Conservation (phyloP, 2,888 invertebrate genomes). For the Folsomia candida region DNA sequence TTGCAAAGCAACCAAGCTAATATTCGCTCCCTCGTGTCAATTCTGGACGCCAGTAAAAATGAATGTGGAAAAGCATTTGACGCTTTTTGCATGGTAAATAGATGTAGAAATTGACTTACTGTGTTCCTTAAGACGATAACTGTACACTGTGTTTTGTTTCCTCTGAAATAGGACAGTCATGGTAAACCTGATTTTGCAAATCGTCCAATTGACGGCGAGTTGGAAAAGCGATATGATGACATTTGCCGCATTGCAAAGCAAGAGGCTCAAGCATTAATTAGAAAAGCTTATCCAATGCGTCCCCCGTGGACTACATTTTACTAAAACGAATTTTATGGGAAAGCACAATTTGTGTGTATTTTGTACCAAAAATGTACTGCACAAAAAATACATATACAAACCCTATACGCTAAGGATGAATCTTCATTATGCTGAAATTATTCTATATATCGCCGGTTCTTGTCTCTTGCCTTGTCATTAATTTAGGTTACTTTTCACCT, state of each 20-base stretch:
- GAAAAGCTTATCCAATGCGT: conserved; percentile 27
- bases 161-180: not conserved
- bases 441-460: too few relatives aligned
- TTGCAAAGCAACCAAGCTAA: not conserved
- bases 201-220: not conserved
- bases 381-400: too few relatives aligned
- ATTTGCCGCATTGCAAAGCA: conserved; percentile 37
- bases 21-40: not conserved
- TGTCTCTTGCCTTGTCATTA: too few relatives aligned
- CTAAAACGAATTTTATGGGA: too few relatives aligned
- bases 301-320: conserved; percentile 34
- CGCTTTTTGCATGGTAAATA: not conserved
- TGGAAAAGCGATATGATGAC: conserved; percentile 35
- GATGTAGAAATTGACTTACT: not conserved
- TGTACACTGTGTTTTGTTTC: not conserved
- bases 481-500: too few relatives aligned
- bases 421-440: too few relatives aligned
- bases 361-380: too few relatives aligned
- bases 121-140: not conserved
- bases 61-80: conserved; percentile 3
- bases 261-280: conserved; percentile 33
- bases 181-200: not conserved
- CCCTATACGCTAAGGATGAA: too few relatives aligned
- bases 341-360: too few relatives aligned
- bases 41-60: not conserved